Conservation (phyloP, 1,140 invertebrate genomes). For the Drosophila aff. region DNA sequence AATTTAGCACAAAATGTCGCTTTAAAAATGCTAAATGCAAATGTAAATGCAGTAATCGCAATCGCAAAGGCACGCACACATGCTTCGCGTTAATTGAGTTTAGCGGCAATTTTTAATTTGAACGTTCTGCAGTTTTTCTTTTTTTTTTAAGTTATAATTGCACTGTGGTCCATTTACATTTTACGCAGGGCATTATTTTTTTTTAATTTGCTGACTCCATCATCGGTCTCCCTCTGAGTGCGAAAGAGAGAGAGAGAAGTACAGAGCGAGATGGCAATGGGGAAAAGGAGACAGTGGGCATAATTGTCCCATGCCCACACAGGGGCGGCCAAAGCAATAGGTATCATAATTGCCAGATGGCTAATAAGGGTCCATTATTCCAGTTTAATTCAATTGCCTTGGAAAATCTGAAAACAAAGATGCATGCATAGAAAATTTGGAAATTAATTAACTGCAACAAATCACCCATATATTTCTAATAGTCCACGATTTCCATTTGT, state of each 20-base stretch:
- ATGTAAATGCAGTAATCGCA: conserved; percentile 5
- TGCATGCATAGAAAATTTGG: neutral
- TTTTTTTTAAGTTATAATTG: conserved; percentile 65
- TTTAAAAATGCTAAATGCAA: conserved; percentile 36
- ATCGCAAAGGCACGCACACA: conserved; percentile 14
- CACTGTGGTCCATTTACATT: conserved; percentile 76
- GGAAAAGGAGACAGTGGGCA: conserved; percentile 12
- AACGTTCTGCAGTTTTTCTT: conserved; percentile 64
- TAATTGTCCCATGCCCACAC: conserved; percentile 2
- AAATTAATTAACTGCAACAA: neutral
- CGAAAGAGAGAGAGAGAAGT: neutral
- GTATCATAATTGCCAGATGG: neutral
- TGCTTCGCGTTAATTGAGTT: conserved; percentile 64
- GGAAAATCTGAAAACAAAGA: neutral
- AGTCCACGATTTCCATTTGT: neutral
- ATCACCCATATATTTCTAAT: neutral
- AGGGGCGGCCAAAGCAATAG: neutral
- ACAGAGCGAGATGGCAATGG: neutral
- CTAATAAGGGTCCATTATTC: neutral
- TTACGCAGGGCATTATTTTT: conserved; percentile 61
- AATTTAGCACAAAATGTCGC: conserved; percentile 47
- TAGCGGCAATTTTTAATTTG: conserved; percentile 78
- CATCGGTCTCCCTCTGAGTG: neutral
- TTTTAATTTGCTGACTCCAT: conserved; percentile 58
- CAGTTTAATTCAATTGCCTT: conserved; percentile 5